phyloP scores from a whole-genome alignment of 2,888 invertebrate genomes.

The Machimus atricapillus region DNA sequence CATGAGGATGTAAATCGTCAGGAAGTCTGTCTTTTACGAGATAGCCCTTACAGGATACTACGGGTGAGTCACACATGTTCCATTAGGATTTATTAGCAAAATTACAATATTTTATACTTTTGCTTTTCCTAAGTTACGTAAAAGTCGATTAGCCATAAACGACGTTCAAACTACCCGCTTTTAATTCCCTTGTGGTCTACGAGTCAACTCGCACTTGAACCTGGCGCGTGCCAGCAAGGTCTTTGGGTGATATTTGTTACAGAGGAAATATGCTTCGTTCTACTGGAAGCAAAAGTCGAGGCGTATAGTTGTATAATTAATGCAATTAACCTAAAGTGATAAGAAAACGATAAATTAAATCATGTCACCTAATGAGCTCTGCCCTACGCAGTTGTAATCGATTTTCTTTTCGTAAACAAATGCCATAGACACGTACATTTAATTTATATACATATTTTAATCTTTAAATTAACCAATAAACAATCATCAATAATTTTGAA shows the following conservation, averaged over 20 bases:
- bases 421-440: neutral
- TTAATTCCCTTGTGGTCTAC: neutral
- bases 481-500: no score
- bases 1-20: neutral
- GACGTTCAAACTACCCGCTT: neutral
- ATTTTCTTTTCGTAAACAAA: neutral
- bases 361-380: neutral
- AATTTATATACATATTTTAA: neutral
- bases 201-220: neutral
- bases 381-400: neutral
- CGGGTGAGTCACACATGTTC: constrained; percentile 54
- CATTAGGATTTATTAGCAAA: neutral
- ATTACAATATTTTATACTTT: neutral
- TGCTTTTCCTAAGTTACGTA: neutral
- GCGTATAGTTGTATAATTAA: neutral
- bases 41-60: constrained; percentile 65
- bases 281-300: neutral
- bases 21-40: constrained; percentile 76
- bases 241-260: neutral
- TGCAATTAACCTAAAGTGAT: neutral
- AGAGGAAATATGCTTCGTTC: neutral
- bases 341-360: neutral
- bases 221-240: neutral
- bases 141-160: neutral
- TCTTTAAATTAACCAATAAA: no score